Conservation (phyloP, 2,113 vertebrate genomes). For the Microcebus tavaratra region DNA sequence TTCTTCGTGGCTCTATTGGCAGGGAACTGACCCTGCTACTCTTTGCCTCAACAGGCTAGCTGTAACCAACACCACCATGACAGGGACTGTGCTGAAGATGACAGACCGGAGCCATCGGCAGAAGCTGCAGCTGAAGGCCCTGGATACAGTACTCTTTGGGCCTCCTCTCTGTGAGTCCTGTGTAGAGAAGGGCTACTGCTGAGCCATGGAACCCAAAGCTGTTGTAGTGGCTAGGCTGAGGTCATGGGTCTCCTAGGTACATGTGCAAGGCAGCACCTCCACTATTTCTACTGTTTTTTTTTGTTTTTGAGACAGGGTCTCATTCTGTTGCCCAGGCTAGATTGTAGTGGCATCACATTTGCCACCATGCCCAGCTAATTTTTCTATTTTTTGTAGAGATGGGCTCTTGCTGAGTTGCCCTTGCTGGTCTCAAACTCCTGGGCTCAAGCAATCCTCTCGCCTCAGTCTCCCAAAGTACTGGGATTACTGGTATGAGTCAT, state of each 20-base stretch:
- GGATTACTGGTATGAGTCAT: too few relatives aligned
- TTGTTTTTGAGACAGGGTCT: too few relatives aligned
- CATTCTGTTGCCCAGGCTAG: too few relatives aligned
- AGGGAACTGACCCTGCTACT: accelerated
- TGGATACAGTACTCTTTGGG: constrained; percentile 97
- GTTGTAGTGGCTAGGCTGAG: not conserved
- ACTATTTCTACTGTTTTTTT: not conserved
- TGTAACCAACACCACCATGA: constrained; percentile 94
- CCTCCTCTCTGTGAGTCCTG: constrained; percentile 92
- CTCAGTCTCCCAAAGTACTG: too few relatives aligned
- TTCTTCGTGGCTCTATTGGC: not conserved
- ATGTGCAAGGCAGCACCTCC: not conserved
- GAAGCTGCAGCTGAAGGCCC: constrained; percentile 95
- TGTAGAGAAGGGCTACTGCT: not conserved
- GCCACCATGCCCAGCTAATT: too few relatives aligned
- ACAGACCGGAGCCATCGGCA: constrained; percentile 96
- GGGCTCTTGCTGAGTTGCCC: too few relatives aligned
- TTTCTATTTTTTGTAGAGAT: too few relatives aligned
- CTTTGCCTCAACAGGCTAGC: constrained; percentile 88
- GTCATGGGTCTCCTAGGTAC: not conserved
- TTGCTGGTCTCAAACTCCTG: too few relatives aligned
- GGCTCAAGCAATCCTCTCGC: too few relatives aligned
- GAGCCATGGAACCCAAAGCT: not conserved
- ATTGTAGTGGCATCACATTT: too few relatives aligned
- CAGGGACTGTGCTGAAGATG: constrained; percentile 93